Evolutionary conservation across 2,888 invertebrate species (phyloP), one percentile per base, ranked within the genome.

Genomic region (Drosophila birchii): DNA sequence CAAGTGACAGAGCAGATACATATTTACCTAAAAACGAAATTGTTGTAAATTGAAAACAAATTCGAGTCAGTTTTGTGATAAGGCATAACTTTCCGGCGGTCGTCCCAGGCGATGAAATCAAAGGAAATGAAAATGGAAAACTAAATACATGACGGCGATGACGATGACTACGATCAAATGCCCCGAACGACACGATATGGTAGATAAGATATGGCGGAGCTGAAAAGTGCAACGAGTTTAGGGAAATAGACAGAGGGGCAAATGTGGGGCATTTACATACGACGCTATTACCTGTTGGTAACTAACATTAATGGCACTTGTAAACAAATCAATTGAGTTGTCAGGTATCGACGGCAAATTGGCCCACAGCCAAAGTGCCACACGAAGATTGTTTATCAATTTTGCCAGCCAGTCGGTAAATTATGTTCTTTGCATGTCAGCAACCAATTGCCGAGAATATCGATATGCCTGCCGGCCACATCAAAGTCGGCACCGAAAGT

Each of bases 371-470:
- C 72, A 59, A 74, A 74, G 74, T 74, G 75, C 74, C 67, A 74
- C 67, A 70, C 70, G 49, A 66, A 54, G 72, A 72, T 77, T 67
- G 84, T 82, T 68, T 88, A 88, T 88, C 88, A 80, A 86, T 86
- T 38, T 62, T 26, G 56, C 64, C 51, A 57, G 56, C 64, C 55
- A 57, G 62, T 49, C 63, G 81, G 74, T 57, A 82, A 88, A 82
- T 89, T 84, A 81, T 90, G 91, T 91, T 89, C 90, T 91, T 91
- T 90, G 91, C 90, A 91, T 91, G 89, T 90, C 88, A 86, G 89
- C 83, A 86, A 79, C 72, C 83, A 90, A 91, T 91, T 91, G 90
- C 82, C 80, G 76, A 74, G 75, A 62, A 53, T 45, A 45, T 64
- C 66, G 59, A 58, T 55, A 64, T 60, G n/a, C 23, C 32, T 29